Percentiles rank a stretch among this genome's conserved stretches.
These are phyloP conservation scores for Centropus unirufus DNA, from an alignment of 2,113 vertebrate species.

Conservation along the genomic window DNA sequence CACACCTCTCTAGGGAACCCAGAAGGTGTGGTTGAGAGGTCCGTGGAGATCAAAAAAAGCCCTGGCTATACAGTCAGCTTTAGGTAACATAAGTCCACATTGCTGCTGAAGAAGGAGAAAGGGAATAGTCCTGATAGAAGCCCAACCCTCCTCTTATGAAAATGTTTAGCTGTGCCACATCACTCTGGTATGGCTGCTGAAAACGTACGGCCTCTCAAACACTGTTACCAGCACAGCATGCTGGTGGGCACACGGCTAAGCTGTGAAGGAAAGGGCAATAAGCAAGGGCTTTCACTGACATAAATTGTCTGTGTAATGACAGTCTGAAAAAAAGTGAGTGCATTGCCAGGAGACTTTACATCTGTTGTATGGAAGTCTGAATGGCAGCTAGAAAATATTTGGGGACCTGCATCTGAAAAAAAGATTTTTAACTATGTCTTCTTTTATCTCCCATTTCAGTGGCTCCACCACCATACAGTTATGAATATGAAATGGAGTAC, in stretches of 20 bases:
- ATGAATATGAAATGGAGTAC: constrained; percentile 86
- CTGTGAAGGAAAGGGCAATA: background rate
- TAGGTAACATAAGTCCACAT: background rate
- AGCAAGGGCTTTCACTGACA: background rate
- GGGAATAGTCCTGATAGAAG: background rate
- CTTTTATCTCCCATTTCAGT: constrained; percentile 72
- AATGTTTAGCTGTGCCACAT: background rate
- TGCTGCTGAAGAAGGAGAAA: background rate
- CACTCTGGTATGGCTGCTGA: background rate
- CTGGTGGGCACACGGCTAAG: background rate
- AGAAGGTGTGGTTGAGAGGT: background rate
- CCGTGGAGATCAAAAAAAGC: background rate
- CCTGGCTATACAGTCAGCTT: accelerated
- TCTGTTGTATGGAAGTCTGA: background rate
- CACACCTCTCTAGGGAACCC: background rate
- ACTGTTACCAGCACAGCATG: background rate
- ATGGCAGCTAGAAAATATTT: background rate
- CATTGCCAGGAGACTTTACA: background rate
- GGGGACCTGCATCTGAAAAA: background rate
- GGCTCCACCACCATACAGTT: constrained; percentile 86
- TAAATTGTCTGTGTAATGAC: background rate
- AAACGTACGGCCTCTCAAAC: background rate
- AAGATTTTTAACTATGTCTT: background rate
- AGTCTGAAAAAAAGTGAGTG: background rate
- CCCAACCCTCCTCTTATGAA: background rate